These are phyloP conservation scores for Melanotaenia trifasciata DNA, from an alignment of 2,797 vertebrate species.

Conservation along the genomic window DNA sequence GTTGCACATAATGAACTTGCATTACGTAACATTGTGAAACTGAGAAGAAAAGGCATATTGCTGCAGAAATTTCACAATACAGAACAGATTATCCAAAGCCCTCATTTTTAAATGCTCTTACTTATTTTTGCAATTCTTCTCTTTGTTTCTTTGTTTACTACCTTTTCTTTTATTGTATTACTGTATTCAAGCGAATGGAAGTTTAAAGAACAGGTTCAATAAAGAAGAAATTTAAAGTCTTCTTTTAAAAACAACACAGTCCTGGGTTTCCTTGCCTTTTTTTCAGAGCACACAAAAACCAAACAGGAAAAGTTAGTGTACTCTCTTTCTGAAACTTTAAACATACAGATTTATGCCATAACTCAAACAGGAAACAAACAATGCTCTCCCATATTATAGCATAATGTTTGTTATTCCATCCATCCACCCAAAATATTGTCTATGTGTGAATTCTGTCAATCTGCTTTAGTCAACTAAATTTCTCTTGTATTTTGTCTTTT, in stretches of 20 bases:
- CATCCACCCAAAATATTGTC: neutral
- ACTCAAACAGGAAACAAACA: neutral
- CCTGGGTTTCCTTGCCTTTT: neutral
- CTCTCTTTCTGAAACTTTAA: neutral
- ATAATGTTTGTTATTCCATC: slow-evolving; percentile 5
- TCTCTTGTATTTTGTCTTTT: neutral
- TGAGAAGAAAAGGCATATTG: neutral
- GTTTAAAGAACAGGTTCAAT: neutral
- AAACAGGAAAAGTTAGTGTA: neutral
- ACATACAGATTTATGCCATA: neutral
- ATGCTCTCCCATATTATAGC: neutral
- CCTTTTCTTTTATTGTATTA: neutral
- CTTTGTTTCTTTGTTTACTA: neutral
- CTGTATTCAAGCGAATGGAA: neutral
- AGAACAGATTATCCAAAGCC: neutral
- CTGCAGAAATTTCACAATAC: neutral
- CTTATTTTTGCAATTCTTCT: neutral
- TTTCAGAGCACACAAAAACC: neutral
- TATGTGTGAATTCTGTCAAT: neutral
- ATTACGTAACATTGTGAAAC: neutral
- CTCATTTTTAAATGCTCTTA: neutral
- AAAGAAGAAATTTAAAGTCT: neutral
- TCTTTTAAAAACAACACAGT: neutral
- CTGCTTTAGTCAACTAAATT: neutral
- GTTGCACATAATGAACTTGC: neutral